Evolutionary conservation across 2,888 invertebrate species (phyloP), one percentile per base, ranked within the genome.

Genomic region (Dynastes maya): DNA sequence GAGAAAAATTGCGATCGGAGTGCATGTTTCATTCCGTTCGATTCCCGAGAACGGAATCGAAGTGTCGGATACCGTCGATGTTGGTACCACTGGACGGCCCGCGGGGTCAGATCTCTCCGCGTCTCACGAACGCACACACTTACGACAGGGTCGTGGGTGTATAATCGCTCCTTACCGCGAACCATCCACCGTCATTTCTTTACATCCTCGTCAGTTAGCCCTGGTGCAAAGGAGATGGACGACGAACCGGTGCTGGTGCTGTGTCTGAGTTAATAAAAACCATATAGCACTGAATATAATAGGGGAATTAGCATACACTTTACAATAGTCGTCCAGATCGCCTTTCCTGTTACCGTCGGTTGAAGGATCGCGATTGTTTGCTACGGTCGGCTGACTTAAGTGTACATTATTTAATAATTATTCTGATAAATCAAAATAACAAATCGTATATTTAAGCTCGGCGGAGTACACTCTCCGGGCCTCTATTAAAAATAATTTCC

Each of bases 341-440:
- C 58, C 51, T 55, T 45, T 75, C 49, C 51, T 70, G 29, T 70
- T 55, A 84, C 68, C 88, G 85, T 74, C 85, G 80, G 79, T 22
- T 45, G 32, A 37, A 40, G 37, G 37, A 40, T 64, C 37, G 64
- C 64, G 64, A 64, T 40, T 64, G 37, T 64, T 64, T 40, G 64
- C 32, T 49, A 84, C 70, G 88, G 85, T 76, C 85, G 81, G 79
- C 85, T 85, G 85, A 81, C 78, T 83, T 88, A 88, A 88, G 87
- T 88, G 87, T 85, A 85, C 87, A 88, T 88, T 88, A 88, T 89
- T 89, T 88, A 88, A 88, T 88, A 88, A 88, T 89, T 88, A 88
- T 88, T 89, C 88, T 87, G 88, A 89, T 89, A 88, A 89, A 89
- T 89, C 88, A 88, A 89, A 89, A 88, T 88, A 88, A 88, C 88